These are phyloP conservation scores for Scaptomyza pallida DNA, from an alignment of 1,140 invertebrate species.

Conservation along the genomic window DNA sequence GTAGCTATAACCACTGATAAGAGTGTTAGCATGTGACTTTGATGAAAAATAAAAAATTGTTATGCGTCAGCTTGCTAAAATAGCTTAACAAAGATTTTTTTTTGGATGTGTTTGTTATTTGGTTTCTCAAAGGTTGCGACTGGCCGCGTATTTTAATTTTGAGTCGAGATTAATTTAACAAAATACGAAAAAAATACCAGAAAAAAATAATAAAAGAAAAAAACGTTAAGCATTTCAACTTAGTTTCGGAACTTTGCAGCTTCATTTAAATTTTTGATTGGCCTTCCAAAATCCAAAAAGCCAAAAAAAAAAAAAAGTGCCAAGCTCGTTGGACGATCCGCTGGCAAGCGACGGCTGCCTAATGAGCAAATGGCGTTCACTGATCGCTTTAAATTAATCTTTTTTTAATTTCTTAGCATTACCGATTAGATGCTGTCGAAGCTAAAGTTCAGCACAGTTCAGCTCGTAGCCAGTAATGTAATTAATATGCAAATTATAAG, in stretches of 20 bases:
- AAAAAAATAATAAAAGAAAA: slow-evolving; percentile 27
- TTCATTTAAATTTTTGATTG: slow-evolving; percentile 83
- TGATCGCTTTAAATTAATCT: slow-evolving; percentile 83
- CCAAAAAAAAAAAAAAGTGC: slow-evolving; percentile 26
- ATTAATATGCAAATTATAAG: slow-evolving; percentile 82
- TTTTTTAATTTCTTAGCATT: slow-evolving; percentile 81
- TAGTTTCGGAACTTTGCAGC: slow-evolving; percentile 77
- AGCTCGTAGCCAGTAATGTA: slow-evolving; percentile 63
- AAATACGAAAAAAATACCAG: slow-evolving; percentile 38
- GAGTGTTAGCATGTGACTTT: slow-evolving; percentile 15
- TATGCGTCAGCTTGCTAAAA: slow-evolving; percentile 59
- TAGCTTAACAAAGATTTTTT: slow-evolving; percentile 37
- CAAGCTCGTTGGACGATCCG: slow-evolving; percentile 71
- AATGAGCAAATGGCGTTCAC: slow-evolving; percentile 82
- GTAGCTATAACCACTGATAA: too few species aligned
- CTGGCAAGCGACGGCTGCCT: slow-evolving; percentile 44
- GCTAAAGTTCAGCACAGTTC: slow-evolving; percentile 79
- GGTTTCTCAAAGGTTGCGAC: slow-evolving; percentile 36
- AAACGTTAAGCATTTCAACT: slow-evolving; percentile 61
- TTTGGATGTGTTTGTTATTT: slow-evolving; percentile 34
- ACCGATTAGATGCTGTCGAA: slow-evolving; percentile 79
- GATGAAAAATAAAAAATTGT: slow-evolving; percentile 16
- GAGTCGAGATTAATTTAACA: slow-evolving; percentile 66
- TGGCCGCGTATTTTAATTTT: slow-evolving; percentile 43
- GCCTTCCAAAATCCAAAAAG: slow-evolving; percentile 56